Evolutionary conservation across 2,797 vertebrate species (phyloP).

Genomic region (Rhinophrynus dorsalis): DNA sequence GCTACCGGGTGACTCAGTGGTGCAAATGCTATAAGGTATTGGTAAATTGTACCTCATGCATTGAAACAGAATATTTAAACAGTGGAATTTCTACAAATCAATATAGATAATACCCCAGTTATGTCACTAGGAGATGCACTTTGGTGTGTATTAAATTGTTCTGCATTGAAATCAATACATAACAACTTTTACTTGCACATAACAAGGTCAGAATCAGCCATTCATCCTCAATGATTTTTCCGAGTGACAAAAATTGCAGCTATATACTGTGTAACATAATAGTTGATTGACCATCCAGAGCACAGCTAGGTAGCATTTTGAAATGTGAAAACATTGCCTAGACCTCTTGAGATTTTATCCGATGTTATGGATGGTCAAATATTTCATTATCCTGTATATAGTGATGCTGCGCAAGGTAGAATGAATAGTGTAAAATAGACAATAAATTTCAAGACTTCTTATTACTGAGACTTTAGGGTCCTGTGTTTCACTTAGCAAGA

Average conservation of each 20-base stretch:
- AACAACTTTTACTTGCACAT: slow-evolving; percentile 43
- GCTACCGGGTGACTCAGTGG: too few relatives aligned
- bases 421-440: slow-evolving; percentile 31
- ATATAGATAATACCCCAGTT: slow-evolving; percentile 44
- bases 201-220: slow-evolving; percentile 46
- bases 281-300: slow-evolving; percentile 42
- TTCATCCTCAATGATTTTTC: slow-evolving; percentile 27
- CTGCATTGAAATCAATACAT: slow-evolving; percentile 46
- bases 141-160: slow-evolving; percentile 42
- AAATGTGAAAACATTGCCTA: slow-evolving; percentile 7
- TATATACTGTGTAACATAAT: slow-evolving; percentile 38
- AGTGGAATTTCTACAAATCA: slow-evolving; percentile 40
- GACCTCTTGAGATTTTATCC: slow-evolving; percentile 34
- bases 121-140: slow-evolving; percentile 36
- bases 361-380: slow-evolving; percentile 39
- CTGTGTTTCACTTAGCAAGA: too few relatives aligned
- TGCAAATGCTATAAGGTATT: too few relatives aligned
- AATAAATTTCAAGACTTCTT: too few relatives aligned
- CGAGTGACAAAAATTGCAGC: slow-evolving; percentile 38
- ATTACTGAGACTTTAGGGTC: too few relatives aligned
- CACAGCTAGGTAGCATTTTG: neutral
- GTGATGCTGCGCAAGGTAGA: slow-evolving; percentile 15
- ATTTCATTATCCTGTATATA: slow-evolving; percentile 23
- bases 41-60: slow-evolving; percentile 15
- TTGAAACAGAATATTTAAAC: slow-evolving; percentile 8